Conservation (phyloP, 2,113 vertebrate species). For the Takifugu flavidus region DNA sequence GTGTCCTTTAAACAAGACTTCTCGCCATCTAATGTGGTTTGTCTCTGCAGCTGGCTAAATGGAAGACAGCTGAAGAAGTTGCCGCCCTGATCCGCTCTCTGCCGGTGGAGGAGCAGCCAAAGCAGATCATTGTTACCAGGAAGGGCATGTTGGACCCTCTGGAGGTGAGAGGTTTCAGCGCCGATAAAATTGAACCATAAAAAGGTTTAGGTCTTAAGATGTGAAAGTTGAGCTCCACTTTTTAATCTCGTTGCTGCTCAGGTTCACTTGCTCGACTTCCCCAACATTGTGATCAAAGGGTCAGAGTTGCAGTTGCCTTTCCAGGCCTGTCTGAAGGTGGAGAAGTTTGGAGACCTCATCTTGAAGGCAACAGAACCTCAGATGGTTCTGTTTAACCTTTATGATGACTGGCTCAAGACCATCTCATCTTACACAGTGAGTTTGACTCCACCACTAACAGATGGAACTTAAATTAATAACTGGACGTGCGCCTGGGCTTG, state of each 20-base stretch:
- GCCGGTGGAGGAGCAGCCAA: conserved; percentile 97
- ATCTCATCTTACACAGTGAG: conserved; percentile 98
- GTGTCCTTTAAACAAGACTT: too few species aligned
- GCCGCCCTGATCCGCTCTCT: conserved; percentile 96
- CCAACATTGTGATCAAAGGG: conserved; percentile 99
- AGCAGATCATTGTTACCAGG: conserved; percentile 98
- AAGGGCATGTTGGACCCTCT: conserved; percentile 98
- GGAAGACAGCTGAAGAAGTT: conserved; percentile 99
- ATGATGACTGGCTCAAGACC: conserved; percentile 99
- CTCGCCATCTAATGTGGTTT: neutral
- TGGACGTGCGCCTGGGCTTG: neutral
- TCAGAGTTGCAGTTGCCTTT: conserved; percentile 97
- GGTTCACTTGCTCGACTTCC: conserved; percentile 99
- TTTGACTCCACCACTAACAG: neutral
- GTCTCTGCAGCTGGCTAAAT: conserved; percentile 88
- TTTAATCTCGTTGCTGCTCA: conserved; percentile 35
- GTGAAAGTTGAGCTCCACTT: neutral
- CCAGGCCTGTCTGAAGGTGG: conserved; percentile 98
- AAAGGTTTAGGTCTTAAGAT: neutral
- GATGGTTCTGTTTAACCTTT: conserved; percentile 99
- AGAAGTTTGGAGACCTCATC: conserved; percentile 98
- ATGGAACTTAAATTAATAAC: neutral
- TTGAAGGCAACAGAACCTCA: conserved; percentile 98
- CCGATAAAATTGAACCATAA: too few species aligned
- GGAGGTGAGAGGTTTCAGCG: conserved; percentile 76